A percentile compares a stretch with the other conserved stretches of the same genome.
These are phyloP conservation scores for Monomorium pharaonis DNA, from an alignment of 1,140 invertebrate species.

Conservation along the genomic window DNA sequence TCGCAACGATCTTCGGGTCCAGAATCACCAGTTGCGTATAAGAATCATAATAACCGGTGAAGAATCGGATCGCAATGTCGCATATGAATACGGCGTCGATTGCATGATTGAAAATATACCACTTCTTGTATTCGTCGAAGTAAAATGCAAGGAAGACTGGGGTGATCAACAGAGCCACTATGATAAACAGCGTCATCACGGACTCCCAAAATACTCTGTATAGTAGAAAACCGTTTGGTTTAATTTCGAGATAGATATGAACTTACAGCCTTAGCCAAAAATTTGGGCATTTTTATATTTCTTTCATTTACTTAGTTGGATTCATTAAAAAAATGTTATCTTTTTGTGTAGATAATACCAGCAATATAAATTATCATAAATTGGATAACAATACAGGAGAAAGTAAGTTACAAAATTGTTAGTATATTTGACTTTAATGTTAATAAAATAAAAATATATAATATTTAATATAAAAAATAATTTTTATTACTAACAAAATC, in stretches of 20 bases:
- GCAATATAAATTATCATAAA: too few relatives aligned
- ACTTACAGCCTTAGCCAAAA: neutral
- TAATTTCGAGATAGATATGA: neutral
- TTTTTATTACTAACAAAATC: too few relatives aligned
- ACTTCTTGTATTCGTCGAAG: slow-evolving; percentile 38
- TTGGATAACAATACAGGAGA: too few relatives aligned
- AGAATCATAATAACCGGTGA: slow-evolving; percentile 79
- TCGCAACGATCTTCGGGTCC: slow-evolving; percentile 70
- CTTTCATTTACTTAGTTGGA: too few relatives aligned
- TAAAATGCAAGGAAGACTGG: slow-evolving; percentile 74
- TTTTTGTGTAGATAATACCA: too few relatives aligned
- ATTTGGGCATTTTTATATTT: too few relatives aligned
- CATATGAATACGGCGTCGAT: slow-evolving; percentile 70
- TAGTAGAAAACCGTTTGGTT: neutral
- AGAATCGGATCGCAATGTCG: slow-evolving; percentile 75
- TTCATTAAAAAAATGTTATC: too few relatives aligned
- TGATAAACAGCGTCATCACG: slow-evolving; percentile 69
- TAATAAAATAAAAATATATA: too few relatives aligned
- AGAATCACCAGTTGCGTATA: slow-evolving; percentile 70
- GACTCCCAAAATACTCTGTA: slow-evolving; percentile 77
- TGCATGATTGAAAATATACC: slow-evolving; percentile 20
- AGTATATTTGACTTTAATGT: too few relatives aligned
- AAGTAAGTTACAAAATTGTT: too few relatives aligned
- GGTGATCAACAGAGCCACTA: slow-evolving; percentile 56
- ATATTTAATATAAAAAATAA: too few relatives aligned